These are phyloP conservation scores for Apteryx owenii DNA, from an alignment of 2,113 vertebrate genomes.

Conservation along the genomic window DNA sequence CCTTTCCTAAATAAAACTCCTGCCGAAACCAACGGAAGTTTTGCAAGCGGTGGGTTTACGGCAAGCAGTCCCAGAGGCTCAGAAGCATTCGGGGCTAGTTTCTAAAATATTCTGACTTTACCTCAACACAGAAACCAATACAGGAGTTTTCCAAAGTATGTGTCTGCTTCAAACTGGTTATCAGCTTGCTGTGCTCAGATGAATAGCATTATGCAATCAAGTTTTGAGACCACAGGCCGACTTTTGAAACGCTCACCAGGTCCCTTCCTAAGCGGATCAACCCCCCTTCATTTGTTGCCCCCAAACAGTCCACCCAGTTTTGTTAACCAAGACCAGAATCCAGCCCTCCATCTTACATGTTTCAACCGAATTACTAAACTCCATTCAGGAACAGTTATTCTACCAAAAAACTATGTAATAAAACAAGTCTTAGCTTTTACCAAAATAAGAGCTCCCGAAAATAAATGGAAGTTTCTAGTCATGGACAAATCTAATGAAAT, in stretches of 20 bases:
- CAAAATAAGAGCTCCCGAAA: background rate
- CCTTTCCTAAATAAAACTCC: background rate
- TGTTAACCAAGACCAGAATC: background rate
- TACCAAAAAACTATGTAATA: background rate
- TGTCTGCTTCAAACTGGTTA: background rate
- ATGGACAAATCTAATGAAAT: background rate
- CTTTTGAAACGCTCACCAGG: background rate
- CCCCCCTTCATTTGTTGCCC: background rate
- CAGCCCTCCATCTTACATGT: accelerated
- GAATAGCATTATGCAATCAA: background rate
- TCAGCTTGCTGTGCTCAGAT: background rate
- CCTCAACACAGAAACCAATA: background rate
- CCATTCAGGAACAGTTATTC: background rate
- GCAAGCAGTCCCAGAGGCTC: background rate
- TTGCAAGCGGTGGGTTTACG: background rate
- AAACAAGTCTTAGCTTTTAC: background rate
- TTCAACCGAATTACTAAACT: background rate
- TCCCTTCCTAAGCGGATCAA: background rate
- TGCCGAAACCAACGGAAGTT: background rate
- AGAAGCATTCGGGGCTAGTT: background rate
- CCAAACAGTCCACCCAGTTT: background rate
- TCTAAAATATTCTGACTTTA: background rate
- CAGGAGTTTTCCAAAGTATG: background rate
- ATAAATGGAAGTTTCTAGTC: background rate
- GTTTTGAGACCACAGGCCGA: background rate